Percentiles rank a stretch among this genome's conserved stretches.
These are phyloP conservation scores for Drosophila funebris DNA, from an alignment of 1,140 invertebrate species.

Conservation along the genomic window DNA sequence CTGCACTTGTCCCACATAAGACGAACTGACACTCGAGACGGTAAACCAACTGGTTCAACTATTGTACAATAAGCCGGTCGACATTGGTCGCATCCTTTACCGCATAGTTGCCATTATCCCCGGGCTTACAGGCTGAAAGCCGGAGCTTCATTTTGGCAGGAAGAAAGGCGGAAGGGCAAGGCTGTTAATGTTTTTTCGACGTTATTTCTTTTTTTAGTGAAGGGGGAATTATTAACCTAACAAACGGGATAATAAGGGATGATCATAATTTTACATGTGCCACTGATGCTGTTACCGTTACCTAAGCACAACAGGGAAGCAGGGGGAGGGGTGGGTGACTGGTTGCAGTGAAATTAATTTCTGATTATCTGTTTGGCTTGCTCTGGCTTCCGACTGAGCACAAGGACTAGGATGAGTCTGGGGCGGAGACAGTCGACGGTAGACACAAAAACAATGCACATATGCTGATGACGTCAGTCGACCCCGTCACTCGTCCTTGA, in stretches of 20 bases:
- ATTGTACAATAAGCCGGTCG: conserved; percentile 53
- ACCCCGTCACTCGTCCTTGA: conserved; percentile 69
- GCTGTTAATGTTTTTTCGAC: conserved; percentile 44
- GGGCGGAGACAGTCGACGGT: not conserved
- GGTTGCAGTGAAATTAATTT: conserved; percentile 82
- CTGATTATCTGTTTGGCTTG: conserved; percentile 82
- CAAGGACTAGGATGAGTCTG: conserved; percentile 7
- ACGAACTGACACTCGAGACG: conserved; percentile 19
- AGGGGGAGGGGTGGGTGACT: conserved; percentile 32
- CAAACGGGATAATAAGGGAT: conserved; percentile 82
- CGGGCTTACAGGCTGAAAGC: conserved; percentile 3
- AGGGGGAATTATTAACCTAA: conserved; percentile 74
- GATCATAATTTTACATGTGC: conserved; percentile 80
- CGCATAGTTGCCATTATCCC: conserved; percentile 32
- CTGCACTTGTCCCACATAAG: conserved; percentile 55
- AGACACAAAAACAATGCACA: conserved; percentile 53
- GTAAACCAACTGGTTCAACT: conserved; percentile 17
- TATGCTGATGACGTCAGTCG: conserved; percentile 71
- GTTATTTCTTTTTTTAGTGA: conserved; percentile 8
- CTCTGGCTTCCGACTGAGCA: conserved; percentile 55
- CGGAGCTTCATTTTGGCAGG: conserved; percentile 6
- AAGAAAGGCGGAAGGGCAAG: conserved; percentile 15
- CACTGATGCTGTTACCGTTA: conserved; percentile 25
- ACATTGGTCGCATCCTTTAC: conserved; percentile 35
- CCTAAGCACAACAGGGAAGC: conserved; percentile 45